phyloP scores from a whole-genome alignment of 2,888 invertebrate species.

The Clunio marinus region DNA sequence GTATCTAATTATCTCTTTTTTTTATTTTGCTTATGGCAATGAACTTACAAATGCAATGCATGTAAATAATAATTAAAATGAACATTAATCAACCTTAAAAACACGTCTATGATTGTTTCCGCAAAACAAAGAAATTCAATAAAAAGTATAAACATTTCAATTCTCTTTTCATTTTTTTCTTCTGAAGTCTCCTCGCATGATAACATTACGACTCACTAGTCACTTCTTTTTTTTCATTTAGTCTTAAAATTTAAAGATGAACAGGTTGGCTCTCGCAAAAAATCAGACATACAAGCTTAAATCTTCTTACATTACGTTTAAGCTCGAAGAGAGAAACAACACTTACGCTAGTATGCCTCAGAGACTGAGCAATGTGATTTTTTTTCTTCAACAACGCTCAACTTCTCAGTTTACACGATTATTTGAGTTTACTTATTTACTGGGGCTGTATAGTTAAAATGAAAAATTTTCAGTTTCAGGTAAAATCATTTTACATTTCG shows the following conservation, averaged over 20 bases:
- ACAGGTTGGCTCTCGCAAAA: neutral
- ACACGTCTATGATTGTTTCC: too few relatives aligned
- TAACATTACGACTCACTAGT: too few relatives aligned
- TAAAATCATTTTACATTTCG: conserved; percentile 37
- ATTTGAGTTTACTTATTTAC: conserved; percentile 24
- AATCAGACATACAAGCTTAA: neutral
- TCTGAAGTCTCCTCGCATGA: too few relatives aligned
- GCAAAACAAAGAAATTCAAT: too few relatives aligned
- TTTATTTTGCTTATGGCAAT: too few relatives aligned
- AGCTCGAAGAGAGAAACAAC: neutral
- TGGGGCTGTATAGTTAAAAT: conserved; percentile 17
- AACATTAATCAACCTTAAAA: too few relatives aligned
- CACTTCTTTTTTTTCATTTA: neutral
- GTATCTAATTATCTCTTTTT: too few relatives aligned
- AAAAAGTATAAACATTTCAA: too few relatives aligned
- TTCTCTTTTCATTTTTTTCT: too few relatives aligned
- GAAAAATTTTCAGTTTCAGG: conserved; percentile 19
- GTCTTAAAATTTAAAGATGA: neutral
- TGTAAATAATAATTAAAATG: too few relatives aligned
- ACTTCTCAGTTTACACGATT: conserved; percentile 15
- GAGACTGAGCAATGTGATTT: conserved; percentile 21
- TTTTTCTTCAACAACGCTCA: conserved; percentile 3
- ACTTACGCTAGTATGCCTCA: conserved; percentile 9
- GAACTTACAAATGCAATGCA: too few relatives aligned
- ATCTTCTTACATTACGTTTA: neutral